These are phyloP conservation scores for Tiliacea aurago DNA, from an alignment of 2,888 invertebrate genomes.

Conservation along the genomic window DNA sequence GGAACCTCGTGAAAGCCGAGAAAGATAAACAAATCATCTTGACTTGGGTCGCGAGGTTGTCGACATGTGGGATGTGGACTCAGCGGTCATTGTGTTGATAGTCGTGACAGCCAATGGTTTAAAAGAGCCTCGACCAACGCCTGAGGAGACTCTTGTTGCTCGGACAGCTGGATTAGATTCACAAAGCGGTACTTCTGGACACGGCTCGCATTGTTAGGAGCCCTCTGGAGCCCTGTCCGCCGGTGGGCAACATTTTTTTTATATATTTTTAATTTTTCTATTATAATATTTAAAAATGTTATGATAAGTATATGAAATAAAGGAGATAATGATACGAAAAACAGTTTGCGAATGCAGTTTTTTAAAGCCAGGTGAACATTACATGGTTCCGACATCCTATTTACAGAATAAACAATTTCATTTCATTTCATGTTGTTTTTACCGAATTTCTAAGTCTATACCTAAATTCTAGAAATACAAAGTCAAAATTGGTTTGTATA, in stretches of 20 bases:
- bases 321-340: not conserved
- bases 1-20: no score
- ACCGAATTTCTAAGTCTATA: not conserved
- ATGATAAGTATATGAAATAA: not conserved
- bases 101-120: no score
- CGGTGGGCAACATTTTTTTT: not conserved
- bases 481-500: constrained; percentile 7
- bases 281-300: not conserved
- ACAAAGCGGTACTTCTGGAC: not conserved
- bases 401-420: no score
- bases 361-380: not conserved
- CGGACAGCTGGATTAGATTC: no score
- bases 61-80: no score
- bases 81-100: no score
- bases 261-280: not conserved
- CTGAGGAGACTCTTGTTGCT: no score
- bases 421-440: not conserved
- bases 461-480: not conserved
- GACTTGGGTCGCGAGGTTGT: no score
- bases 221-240: not conserved
- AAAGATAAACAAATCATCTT: no score
- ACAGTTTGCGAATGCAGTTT: not conserved
- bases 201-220: not conserved
- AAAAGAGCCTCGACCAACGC: no score
- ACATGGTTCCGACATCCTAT: no score